These are phyloP conservation scores for Lottia scabra DNA, from an alignment of 2,888 invertebrate genomes.

Conservation along the genomic window DNA sequence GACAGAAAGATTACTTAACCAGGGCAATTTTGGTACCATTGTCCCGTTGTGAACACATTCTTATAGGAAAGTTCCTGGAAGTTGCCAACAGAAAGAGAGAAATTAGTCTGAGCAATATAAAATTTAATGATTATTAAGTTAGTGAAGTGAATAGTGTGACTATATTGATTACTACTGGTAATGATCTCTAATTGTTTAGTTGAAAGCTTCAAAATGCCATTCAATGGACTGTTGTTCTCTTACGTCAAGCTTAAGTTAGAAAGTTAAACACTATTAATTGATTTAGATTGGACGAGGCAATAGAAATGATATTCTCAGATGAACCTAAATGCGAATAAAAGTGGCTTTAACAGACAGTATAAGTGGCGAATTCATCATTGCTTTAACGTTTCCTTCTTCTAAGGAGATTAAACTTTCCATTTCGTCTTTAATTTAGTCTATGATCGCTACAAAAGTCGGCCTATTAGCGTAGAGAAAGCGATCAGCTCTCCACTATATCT, in stretches of 20 bases:
- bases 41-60: too few relatives aligned
- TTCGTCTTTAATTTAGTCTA: neutral
- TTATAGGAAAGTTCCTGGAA: too few relatives aligned
- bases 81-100: too few relatives aligned
- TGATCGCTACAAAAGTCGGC: neutral
- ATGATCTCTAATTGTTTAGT: too few relatives aligned
- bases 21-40: too few relatives aligned
- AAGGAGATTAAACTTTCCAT: neutral
- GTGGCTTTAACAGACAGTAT: neutral
- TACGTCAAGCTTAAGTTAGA: neutral
- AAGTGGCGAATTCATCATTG: slow-evolving; percentile 5
- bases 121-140: too few relatives aligned
- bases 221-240: neutral
- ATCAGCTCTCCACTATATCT: neutral
- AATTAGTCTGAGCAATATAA: too few relatives aligned
- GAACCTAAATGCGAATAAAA: neutral
- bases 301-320: slow-evolving; percentile 3
- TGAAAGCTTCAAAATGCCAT: too few relatives aligned
- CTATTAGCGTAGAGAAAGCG: neutral
- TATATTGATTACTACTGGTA: too few relatives aligned
- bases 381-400: neutral
- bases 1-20: too few relatives aligned
- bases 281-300: neutral
- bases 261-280: neutral
- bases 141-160: too few relatives aligned